Evolutionary conservation across 2,113 vertebrate genomes (phyloP).

Genomic region (Formicarius rufipectus): DNA sequence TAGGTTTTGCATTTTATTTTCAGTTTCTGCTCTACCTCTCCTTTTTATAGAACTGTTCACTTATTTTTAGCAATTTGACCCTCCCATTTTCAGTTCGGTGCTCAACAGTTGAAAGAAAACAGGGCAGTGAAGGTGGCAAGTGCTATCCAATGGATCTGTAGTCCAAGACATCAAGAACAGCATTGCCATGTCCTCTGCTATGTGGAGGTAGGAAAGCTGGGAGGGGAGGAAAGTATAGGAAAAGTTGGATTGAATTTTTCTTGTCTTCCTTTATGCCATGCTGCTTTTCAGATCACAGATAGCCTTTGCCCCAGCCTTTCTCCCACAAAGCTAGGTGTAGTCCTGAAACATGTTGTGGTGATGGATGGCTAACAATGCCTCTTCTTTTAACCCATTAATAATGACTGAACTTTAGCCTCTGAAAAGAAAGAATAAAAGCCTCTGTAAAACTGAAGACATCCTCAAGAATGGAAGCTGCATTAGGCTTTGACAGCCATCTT

Average conservation of each 20-base stretch:
- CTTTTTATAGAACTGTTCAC: not conserved
- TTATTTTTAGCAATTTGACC: not conserved
- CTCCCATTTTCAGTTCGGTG: not conserved
- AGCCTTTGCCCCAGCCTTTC: not conserved
- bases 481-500: not conserved
- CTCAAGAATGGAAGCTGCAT: not conserved
- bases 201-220: not conserved
- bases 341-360: rapidly evolving
- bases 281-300: not conserved
- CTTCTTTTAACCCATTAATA: not conserved
- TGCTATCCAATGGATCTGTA: not conserved
- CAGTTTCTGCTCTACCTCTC: not conserved
- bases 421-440: not conserved
- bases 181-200: not conserved
- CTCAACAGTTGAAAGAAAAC: not conserved
- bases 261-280: not conserved
- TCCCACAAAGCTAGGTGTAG: not conserved
- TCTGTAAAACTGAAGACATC: not conserved
- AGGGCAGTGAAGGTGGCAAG: not conserved
- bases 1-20: not conserved
- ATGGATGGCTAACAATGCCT: not conserved
- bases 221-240: not conserved
- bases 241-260: not conserved
- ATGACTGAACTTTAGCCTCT: not conserved
- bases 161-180: not conserved